A percentile compares a stretch with the other conserved stretches of the same genome.
These are phyloP conservation scores for Streblospio benedicti DNA, from an alignment of 1,140 invertebrate species.

Conservation along the genomic window DNA sequence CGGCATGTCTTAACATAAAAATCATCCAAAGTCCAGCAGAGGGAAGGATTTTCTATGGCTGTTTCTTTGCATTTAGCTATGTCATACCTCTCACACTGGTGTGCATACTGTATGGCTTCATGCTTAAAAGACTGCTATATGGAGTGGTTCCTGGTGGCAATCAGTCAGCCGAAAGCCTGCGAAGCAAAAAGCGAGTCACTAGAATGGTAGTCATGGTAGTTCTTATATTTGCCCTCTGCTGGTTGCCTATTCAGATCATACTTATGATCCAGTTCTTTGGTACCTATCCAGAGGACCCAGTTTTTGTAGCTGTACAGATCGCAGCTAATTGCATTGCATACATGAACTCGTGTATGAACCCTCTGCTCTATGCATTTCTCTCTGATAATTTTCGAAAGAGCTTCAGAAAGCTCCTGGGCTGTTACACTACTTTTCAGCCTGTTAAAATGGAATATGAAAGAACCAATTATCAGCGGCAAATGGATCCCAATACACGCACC, in stretches of 20 bases:
- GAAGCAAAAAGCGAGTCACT: conserved; percentile 77
- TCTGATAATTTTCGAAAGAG: conserved; percentile 16
- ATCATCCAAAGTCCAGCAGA: neutral
- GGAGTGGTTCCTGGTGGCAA: conserved; percentile 59
- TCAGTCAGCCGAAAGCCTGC: conserved; percentile 60
- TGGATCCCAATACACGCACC: too few species aligned
- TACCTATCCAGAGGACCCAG: conserved; percentile 41
- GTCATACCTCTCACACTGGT: conserved; percentile 58
- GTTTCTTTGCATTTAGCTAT: conserved; percentile 49
- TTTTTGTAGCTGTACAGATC: conserved; percentile 65
- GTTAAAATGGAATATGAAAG: neutral
- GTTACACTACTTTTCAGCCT: neutral
- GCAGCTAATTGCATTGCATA: conserved; percentile 62
- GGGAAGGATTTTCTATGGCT: conserved; percentile 34
- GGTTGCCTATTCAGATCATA: conserved; percentile 80
- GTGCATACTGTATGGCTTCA: conserved; percentile 78
- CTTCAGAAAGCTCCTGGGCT: conserved; percentile 10
- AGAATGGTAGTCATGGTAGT: conserved; percentile 89
- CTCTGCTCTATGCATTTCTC: conserved; percentile 15
- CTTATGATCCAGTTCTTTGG: conserved; percentile 47
- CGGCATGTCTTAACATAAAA: conserved; percentile 28
- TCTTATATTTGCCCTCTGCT: conserved; percentile 87
- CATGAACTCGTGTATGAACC: conserved; percentile 16
- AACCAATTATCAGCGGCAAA: too few species aligned
- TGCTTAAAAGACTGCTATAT: conserved; percentile 59